A percentile compares a stretch with the other conserved stretches of the same genome.
These are phyloP conservation scores for Mythimna albipuncta DNA, from an alignment of 2,888 invertebrate genomes.

Conservation along the genomic window DNA sequence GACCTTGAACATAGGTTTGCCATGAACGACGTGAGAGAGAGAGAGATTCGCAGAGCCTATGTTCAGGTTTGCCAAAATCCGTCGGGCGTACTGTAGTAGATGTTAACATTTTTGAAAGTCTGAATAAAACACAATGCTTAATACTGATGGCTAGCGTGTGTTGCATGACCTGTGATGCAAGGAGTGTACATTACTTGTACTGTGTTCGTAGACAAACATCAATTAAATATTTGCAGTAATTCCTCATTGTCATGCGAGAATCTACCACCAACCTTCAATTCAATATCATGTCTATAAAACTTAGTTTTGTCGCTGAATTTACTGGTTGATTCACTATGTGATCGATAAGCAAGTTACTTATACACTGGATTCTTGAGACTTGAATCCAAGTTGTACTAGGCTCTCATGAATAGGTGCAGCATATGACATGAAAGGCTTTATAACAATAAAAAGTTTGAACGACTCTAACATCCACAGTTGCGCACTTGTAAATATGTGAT, in stretches of 20 bases:
- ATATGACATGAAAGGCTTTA: slow-evolving; percentile 46
- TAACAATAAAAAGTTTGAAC: slow-evolving; percentile 59
- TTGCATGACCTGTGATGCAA: slow-evolving; percentile 75
- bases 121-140: slow-evolving; percentile 72
- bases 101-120: slow-evolving; percentile 2
- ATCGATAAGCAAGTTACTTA: background rate
- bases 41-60: too few species aligned
- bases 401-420: slow-evolving; percentile 1
- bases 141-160: slow-evolving; percentile 75
- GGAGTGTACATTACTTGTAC: slow-evolving; percentile 39
- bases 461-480: slow-evolving; percentile 67
- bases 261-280: background rate
- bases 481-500: slow-evolving; percentile 72
- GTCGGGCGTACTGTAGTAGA: too few species aligned
- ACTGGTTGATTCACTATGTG: background rate
- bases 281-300: too few species aligned
- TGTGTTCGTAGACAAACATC: slow-evolving; percentile 37
- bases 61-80: too few species aligned
- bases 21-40: too few species aligned
- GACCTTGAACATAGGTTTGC: too few species aligned
- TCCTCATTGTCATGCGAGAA: slow-evolving; percentile 9
- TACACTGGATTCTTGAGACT: background rate
- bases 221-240: slow-evolving; percentile 15
- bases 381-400: slow-evolving; percentile 3
- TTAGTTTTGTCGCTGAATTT: background rate